Conservation (phyloP, 2,113 vertebrate species). For the Leptobrachium leishanense region DNA sequence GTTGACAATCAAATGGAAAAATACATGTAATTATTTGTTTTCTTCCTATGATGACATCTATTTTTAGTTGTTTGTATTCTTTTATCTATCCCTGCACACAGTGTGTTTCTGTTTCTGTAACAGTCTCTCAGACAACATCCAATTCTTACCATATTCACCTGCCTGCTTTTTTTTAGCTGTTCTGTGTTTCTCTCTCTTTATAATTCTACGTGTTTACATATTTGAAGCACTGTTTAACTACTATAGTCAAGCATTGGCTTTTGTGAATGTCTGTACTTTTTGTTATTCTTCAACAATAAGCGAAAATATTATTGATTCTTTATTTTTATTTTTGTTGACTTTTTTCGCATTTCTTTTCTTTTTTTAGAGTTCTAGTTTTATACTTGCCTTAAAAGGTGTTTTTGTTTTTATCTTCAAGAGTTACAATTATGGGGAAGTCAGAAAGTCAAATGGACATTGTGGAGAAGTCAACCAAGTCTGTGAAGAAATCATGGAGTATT, state of each 20-base stretch:
- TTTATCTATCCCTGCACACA: neutral
- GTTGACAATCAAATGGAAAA: slow-evolving; percentile 70
- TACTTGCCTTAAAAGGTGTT: neutral
- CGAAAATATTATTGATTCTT: neutral
- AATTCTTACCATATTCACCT: slow-evolving; percentile 14
- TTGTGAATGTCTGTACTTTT: neutral
- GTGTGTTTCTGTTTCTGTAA: neutral
- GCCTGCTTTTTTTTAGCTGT: neutral
- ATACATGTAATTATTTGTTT: slow-evolving; percentile 65
- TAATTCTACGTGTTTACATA: neutral
- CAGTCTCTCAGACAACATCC: neutral
- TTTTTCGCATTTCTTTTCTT: neutral
- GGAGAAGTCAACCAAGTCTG: slow-evolving; percentile 78
- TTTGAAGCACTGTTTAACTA: neutral
- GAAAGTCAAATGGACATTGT: slow-evolving; percentile 88
- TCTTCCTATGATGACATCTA: neutral
- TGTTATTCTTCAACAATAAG: neutral
- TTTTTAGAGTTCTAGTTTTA: slow-evolving; percentile 1
- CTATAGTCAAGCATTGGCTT: neutral
- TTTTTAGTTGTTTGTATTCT: slow-evolving; percentile 23
- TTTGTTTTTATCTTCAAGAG: slow-evolving; percentile 59
- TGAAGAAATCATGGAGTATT: slow-evolving; percentile 73
- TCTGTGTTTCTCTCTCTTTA: no score
- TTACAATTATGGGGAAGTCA: slow-evolving; percentile 83
- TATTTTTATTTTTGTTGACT: neutral